These are phyloP conservation scores for Brevimyrus niger DNA, from an alignment of 2,113 vertebrate genomes.

Conservation along the genomic window DNA sequence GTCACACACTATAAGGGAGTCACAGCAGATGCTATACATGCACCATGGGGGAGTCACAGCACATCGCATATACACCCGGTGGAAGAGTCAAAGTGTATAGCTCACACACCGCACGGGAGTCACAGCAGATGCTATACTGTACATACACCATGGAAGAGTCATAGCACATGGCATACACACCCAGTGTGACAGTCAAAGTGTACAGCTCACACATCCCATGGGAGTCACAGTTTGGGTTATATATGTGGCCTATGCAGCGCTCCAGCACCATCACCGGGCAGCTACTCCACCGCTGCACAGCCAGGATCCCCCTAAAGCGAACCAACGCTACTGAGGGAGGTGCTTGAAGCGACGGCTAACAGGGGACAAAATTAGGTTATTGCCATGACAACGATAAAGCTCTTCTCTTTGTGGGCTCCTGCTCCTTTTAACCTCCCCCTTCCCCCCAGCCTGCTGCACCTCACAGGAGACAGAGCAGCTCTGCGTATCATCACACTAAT, in stretches of 20 bases:
- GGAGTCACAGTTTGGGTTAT: neutral
- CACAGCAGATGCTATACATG: too few relatives aligned
- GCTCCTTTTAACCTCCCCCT: neutral
- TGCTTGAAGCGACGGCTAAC: neutral
- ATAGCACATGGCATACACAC: neutral
- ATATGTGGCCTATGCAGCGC: neutral
- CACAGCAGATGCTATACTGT: neutral
- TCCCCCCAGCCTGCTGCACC: neutral
- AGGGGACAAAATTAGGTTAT: constrained; percentile 22
- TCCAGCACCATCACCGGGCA: neutral
- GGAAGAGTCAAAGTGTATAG: neutral
- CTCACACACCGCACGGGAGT: neutral
- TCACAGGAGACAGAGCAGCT: neutral
- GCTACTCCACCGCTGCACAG: neutral
- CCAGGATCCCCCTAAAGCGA: neutral
- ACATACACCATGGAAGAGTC: neutral
- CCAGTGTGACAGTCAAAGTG: neutral
- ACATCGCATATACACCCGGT: neutral
- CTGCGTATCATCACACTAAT: neutral
- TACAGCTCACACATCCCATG: neutral
- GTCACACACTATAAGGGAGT: neutral
- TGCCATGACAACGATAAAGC: constrained; percentile 19
- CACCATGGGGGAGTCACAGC: neutral
- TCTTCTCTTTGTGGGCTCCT: constrained; percentile 2
- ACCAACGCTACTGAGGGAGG: neutral